phyloP scores from a whole-genome alignment of 2,797 vertebrate species.

The Synanceia verrucosa region DNA sequence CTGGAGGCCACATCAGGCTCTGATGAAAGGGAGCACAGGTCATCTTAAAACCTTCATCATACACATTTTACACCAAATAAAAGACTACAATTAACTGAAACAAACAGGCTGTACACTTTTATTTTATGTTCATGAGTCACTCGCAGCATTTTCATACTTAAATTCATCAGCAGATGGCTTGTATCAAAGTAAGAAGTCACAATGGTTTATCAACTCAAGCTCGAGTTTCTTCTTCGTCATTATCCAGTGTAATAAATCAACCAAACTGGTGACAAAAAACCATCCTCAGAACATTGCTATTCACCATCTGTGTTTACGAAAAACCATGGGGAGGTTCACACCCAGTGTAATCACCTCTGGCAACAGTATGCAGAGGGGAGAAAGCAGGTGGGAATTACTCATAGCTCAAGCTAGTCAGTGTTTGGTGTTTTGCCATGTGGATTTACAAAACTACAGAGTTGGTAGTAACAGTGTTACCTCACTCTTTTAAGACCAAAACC shows the following conservation, averaged over 20 bases:
- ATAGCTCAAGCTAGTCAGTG: background rate
- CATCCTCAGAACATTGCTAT: background rate
- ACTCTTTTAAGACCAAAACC: background rate
- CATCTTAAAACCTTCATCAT: background rate
- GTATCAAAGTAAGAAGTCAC: background rate
- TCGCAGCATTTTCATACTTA: background rate
- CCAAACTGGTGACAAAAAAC: constrained; percentile 10
- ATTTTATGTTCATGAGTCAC: background rate
- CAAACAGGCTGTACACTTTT: background rate
- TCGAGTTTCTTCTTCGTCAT: background rate
- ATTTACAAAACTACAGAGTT: background rate
- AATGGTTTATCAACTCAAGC: background rate
- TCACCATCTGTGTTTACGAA: constrained; percentile 47
- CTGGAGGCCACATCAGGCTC: constrained; percentile 94
- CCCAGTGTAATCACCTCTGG: constrained; percentile 48
- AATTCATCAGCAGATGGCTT: background rate
- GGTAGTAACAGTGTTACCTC: background rate
- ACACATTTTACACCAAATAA: background rate
- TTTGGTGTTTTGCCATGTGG: background rate
- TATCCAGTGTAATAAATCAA: background rate
- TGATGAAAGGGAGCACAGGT: constrained; percentile 52
- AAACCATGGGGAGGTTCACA: constrained; percentile 33
- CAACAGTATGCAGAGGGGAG: background rate
- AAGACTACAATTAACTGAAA: background rate
- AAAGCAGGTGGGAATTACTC: constrained; percentile 52